Conservation (phyloP, 1,140 invertebrate genomes). For the Kradibia gibbosae region DNA sequence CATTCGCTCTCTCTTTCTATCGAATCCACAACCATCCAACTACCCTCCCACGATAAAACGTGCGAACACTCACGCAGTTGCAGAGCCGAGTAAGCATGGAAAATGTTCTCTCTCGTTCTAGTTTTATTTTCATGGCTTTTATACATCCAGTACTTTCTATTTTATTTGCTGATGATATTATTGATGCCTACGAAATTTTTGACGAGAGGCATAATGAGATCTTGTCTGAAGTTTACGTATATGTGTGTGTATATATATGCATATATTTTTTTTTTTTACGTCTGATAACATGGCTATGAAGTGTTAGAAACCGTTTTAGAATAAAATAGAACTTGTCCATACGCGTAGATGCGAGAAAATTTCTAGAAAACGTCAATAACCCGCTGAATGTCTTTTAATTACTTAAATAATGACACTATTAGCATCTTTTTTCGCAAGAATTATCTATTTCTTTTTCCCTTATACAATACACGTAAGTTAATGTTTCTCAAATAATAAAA, state of each 20-base stretch:
- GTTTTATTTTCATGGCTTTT: neutral
- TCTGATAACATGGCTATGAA: neutral
- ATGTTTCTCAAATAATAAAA: too few relatives aligned
- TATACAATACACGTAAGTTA: too few relatives aligned
- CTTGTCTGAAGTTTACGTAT: conserved; percentile 18
- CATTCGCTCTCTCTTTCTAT: too few relatives aligned
- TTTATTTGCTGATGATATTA: conserved; percentile 30
- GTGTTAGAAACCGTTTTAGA: neutral
- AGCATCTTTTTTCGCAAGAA: too few relatives aligned
- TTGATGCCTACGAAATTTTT: neutral
- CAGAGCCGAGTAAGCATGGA: too few relatives aligned
- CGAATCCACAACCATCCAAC: too few relatives aligned
- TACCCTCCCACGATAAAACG: too few relatives aligned
- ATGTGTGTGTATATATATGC: neutral
- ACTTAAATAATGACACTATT: too few relatives aligned
- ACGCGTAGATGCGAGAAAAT: neutral
- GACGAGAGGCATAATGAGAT: neutral
- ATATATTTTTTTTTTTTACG: neutral
- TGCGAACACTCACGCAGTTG: neutral
- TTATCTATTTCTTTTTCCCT: too few relatives aligned
- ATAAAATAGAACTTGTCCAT: neutral
- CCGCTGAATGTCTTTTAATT: too few relatives aligned
- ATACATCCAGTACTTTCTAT: neutral
- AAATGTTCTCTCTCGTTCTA: neutral
- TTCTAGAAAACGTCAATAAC: too few relatives aligned